Evolutionary conservation across 1,140 invertebrate species (phyloP), one percentile per base, ranked within the genome.

Genomic region (Amphibalanus amphitrite): DNA sequence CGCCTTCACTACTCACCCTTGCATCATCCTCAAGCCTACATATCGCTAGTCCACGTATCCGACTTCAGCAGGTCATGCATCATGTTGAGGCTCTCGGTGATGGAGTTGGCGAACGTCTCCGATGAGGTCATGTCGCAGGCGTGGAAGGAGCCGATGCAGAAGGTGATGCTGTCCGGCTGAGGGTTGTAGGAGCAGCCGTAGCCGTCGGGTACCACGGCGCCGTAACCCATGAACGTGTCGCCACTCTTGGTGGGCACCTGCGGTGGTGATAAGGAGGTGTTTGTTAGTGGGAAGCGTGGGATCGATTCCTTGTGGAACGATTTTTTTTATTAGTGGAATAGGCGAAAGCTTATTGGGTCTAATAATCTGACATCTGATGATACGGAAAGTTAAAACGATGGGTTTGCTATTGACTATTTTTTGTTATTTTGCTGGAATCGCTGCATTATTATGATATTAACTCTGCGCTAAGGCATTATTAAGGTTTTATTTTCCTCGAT

Each of bases 161-260:
- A 97, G 73, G 94, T 86, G 73, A 99, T 90, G 73, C 84, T 83
- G 77, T 93, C 86, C 71, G 85, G 83, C 76, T 92, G 88, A 0
- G 93, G 88, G 81, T 98, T 98, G 82, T 99, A 99, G 73, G 91
- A 93, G 77, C 92, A 95, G 26, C 97, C 97, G 79, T 99, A 99
- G 28, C 97, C 97, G 77, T 98, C 91, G 0, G 91, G 89, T 38
- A 98, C 95, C 0, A 99, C 97, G 6, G 97, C 90, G 0, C 97
- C 97, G 80, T 99, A 99, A 8, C 95, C 95, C 86, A 96, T 92
- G 78, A 95, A 95, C 28, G 88, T 86, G 71, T 91, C 79, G 25
- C 72, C 86, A 4, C 86, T 86, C 73, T 85, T 86, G 1, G 89
- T 92, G 1, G 92, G 86, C 26, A 97, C 89, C 91, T 95, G 76